phyloP scores from a whole-genome alignment of 2,797 vertebrate species.

The Pterois miles region DNA sequence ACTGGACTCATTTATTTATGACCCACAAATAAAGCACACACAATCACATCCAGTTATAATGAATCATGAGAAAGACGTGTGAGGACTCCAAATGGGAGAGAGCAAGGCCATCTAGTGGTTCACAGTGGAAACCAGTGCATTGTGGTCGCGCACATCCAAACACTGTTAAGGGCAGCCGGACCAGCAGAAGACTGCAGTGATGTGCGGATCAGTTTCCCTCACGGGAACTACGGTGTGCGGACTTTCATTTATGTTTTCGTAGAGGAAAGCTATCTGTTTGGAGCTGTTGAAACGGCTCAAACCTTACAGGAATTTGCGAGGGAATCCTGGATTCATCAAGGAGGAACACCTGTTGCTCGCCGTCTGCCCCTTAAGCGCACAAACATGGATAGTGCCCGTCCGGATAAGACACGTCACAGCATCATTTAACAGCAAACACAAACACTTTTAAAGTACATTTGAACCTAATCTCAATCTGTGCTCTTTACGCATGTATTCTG shows the following conservation, averaged over 20 bases:
- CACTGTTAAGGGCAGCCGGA: not conserved
- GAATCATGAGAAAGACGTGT: not conserved
- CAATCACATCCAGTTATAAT: not conserved
- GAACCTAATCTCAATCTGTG: accelerated
- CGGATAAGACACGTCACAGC: no score
- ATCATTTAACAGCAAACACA: not conserved
- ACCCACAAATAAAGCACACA: not conserved
- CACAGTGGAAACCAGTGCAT: not conserved
- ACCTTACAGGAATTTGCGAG: not conserved
- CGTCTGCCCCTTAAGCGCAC: not conserved
- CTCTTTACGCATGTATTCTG: not conserved
- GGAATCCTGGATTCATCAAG: not conserved
- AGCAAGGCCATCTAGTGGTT: conserved; percentile 38
- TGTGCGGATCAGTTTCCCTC: not conserved
- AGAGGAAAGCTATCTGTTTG: not conserved
- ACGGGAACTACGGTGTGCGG: not conserved
- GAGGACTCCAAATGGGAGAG: conserved; percentile 13
- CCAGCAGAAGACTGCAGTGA: not conserved
- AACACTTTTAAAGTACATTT: not conserved
- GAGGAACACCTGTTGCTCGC: not conserved
- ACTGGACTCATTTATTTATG: not conserved
- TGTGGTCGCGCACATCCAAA: not conserved
- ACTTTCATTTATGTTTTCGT: not conserved
- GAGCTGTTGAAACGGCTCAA: not conserved
- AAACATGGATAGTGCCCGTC: not conserved